Evolutionary conservation across 2,888 invertebrate species (phyloP).

Genomic region (Xylocampa areola): DNA sequence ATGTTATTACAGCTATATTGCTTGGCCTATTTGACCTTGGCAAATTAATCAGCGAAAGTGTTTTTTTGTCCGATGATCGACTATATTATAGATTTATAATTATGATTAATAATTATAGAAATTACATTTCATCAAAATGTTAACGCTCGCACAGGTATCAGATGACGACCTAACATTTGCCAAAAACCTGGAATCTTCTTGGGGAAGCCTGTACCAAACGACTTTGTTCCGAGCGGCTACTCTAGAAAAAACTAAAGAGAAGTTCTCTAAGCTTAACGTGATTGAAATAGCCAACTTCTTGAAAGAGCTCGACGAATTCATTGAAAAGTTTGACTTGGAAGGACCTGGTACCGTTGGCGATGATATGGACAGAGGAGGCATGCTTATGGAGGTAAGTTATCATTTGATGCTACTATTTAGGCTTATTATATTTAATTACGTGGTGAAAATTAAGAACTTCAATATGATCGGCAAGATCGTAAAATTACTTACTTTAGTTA

Average conservation of each 20-base stretch:
- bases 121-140: not conserved
- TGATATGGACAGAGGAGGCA: constrained; percentile 93
- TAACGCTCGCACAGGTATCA: constrained; percentile 75
- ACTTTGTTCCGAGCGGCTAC: constrained; percentile 92
- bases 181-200: constrained; percentile 91
- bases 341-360: constrained; percentile 95
- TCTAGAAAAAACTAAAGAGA: constrained; percentile 94
- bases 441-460: no score
- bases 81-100: no score
- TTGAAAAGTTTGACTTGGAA: constrained; percentile 92
- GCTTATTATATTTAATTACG: no score
- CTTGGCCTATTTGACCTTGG: no score
- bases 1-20: no score
- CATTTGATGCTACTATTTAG: no score
- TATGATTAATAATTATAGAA: no score
- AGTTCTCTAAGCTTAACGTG: constrained; percentile 95
- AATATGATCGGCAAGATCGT: no score
- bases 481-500: no score
- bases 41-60: no score
- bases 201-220: constrained; percentile 92
- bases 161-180: constrained; percentile 89
- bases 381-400: constrained; percentile 91
- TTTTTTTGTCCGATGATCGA: no score
- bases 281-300: constrained; percentile 93
- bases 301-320: constrained; percentile 91